Conservation (phyloP, 92 coral and sea anemone species). For the Scolanthus callimorphus region DNA sequence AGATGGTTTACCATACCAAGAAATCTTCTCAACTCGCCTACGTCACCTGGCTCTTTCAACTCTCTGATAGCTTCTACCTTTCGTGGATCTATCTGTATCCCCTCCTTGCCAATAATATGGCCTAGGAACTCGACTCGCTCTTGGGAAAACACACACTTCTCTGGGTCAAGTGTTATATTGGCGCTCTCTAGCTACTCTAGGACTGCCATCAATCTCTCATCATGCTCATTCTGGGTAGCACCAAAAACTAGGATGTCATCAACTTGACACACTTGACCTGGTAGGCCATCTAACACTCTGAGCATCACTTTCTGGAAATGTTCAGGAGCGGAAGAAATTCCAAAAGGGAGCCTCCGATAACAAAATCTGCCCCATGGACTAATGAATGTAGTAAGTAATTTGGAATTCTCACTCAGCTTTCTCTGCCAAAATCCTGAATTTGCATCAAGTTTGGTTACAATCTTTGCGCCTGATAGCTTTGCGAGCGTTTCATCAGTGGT, state of each 20-base stretch:
- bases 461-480: conserved; percentile 65
- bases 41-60: conserved; percentile 37
- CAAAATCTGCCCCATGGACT: conserved; percentile 63
- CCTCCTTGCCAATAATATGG: conserved; percentile 65
- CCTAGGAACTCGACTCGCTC: conserved; percentile 57
- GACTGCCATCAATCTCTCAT: too few species aligned
- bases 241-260: conserved; percentile 57
- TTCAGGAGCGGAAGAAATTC: conserved; percentile 66
- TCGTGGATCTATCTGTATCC: conserved; percentile 45
- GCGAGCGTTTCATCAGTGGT: conserved; percentile 61
- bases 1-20: too few species aligned
- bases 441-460: conserved; percentile 56
- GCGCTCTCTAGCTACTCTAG: too few species aligned
- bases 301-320: conserved; percentile 60
- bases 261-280: conserved; percentile 60
- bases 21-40: conserved; percentile 48
- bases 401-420: conserved; percentile 41
- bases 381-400: conserved; percentile 51
- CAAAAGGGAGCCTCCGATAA: conserved; percentile 50
- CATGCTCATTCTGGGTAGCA: too few species aligned
- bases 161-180: conserved; percentile 30
- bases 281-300: conserved; percentile 39
- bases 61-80: conserved; percentile 51
- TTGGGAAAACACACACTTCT: conserved; percentile 50
- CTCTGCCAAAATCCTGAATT: conserved; percentile 72